Evolutionary conservation across 2,888 invertebrate genomes (phyloP), one percentile per base, ranked within the genome.

Genomic region (Piscicola geometra): DNA sequence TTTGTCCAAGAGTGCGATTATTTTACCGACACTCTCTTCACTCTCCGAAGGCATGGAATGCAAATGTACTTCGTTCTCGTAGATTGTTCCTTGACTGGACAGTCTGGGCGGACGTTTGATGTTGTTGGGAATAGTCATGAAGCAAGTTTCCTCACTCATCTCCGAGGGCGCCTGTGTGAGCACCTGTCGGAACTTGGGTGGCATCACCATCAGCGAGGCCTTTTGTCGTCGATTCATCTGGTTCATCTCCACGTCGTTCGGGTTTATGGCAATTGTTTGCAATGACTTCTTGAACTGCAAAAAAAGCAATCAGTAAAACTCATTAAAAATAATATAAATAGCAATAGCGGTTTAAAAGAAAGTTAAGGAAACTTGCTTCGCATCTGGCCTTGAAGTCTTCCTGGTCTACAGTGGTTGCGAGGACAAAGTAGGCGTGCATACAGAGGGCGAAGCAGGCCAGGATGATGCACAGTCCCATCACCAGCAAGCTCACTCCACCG

Each of bases 391-490:
- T 56, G 60, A 56, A 56, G 60, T 56, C 60, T 56, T 56, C 60
- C 25, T 56, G 60, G n/a, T 56, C 60, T 56, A 56, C 60, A 25
- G 60, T 30, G 15, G 75, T 81, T 77, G 82, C 81, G 80, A 82
- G 81, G 73, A 83, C 80, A 77, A 82, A 83, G 80, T 83, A 84
- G 77, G 84, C 83, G 78, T 84, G 82, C 33, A 82, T 77, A 77
- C 83, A 83, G 41, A 84, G 79, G 56, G 81, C 78, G 32, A 83
- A 76, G 71, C 83, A 82, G 36, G 83, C 78, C 32, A 83, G 68
- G 0, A 82, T 76, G 1, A 83, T 78, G 50, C 82, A 80, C 50
- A 83, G 78, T 0, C 84, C 84, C 18, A 83, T 76, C 0, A 81
- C 83, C 30, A 83, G 78, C 56, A 83, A 76, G 30, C 83, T 78